Evolutionary conservation across 2,113 vertebrate genomes (phyloP).

Genomic region (Aegithalos caudatus): DNA sequence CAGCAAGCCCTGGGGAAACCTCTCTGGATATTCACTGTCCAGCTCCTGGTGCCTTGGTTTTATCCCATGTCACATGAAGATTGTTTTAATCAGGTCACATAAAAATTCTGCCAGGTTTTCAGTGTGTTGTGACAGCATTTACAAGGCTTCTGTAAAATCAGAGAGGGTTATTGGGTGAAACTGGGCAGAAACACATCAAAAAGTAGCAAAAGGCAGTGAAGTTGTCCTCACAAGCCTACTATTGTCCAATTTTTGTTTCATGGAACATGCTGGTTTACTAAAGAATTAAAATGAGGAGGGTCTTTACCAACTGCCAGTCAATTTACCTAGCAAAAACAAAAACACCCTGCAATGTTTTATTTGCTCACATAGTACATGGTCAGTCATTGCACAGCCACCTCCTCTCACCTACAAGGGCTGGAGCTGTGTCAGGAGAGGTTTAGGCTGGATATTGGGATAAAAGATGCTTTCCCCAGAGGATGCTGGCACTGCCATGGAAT

Average conservation of each 20-base stretch:
- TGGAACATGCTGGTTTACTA: background rate
- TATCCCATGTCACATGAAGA: background rate
- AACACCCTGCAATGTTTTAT: too few species aligned
- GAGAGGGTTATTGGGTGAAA: background rate
- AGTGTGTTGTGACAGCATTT: background rate
- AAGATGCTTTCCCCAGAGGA: background rate
- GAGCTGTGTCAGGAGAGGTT: background rate
- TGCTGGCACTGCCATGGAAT: background rate
- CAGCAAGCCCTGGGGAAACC: background rate
- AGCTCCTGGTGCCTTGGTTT: background rate
- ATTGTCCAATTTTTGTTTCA: too few species aligned
- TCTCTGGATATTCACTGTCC: background rate
- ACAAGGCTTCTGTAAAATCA: background rate
- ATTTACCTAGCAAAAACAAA: too few species aligned
- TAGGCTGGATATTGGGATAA: background rate
- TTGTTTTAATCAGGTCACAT: background rate
- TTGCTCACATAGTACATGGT: background rate
- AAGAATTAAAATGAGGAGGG: background rate
- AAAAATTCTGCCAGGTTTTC: background rate
- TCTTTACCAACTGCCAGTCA: background rate
- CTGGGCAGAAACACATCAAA: background rate
- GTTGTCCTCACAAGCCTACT: background rate
- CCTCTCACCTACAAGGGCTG: background rate
- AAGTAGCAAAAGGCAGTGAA: background rate
- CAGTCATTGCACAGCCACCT: background rate